phyloP scores from a whole-genome alignment of 2,888 invertebrate species.

The Meiosimyza platycephala region DNA sequence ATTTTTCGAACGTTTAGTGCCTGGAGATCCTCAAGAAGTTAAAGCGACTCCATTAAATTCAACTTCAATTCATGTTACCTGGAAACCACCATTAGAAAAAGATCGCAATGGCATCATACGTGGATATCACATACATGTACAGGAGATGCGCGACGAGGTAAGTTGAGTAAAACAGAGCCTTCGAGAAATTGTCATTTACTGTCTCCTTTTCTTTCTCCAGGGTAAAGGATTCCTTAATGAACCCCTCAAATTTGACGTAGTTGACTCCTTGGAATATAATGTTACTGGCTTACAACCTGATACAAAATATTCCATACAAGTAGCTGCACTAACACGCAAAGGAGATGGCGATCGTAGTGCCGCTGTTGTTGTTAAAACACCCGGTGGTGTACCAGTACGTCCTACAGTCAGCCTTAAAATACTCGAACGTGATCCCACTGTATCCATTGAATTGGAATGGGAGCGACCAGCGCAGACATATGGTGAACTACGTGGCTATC shows the following conservation, averaged over 20 bases:
- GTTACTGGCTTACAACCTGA: constrained; percentile 94
- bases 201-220: constrained; percentile 46
- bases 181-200: background rate
- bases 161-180: constrained; percentile 39
- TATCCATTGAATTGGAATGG: constrained; percentile 94
- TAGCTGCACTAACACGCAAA: constrained; percentile 94
- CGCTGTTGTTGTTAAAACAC: constrained; percentile 88
- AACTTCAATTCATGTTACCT: constrained; percentile 92
- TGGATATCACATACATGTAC: constrained; percentile 96
- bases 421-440: constrained; percentile 86
- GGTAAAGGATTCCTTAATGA: constrained; percentile 81
- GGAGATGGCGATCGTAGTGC: constrained; percentile 95
- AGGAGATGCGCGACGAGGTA: constrained; percentile 89
- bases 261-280: constrained; percentile 84
- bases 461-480: constrained; percentile 88
- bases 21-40: constrained; percentile 95
- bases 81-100: constrained; percentile 92
- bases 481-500: constrained; percentile 88
- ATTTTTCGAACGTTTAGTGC: constrained; percentile 76
- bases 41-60: constrained; percentile 91
- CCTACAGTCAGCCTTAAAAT: constrained; percentile 86
- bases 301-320: constrained; percentile 92
- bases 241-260: constrained; percentile 87
- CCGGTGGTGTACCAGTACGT: constrained; percentile 90
- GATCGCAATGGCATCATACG: constrained; percentile 95